phyloP scores from a whole-genome alignment of 2,113 vertebrate genomes.

The Himantopus leucocephalus region DNA sequence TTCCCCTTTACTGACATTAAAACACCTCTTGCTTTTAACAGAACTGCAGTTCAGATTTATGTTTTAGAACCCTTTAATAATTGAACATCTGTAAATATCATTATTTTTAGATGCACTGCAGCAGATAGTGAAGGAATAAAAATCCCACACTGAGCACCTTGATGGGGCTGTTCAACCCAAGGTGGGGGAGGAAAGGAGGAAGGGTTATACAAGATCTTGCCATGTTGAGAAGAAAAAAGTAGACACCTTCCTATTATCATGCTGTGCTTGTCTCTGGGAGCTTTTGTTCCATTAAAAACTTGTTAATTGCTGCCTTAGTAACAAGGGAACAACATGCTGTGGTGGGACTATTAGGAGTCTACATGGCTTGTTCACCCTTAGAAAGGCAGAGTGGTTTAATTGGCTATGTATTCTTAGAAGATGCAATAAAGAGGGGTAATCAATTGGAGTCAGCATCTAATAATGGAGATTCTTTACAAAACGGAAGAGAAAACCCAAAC shows the following conservation, averaged over 20 bases:
- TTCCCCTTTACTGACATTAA: background rate
- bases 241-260: constrained; percentile 51
- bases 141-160: background rate
- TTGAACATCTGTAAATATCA: background rate
- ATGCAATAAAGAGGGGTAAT: constrained; percentile 39
- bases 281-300: constrained; percentile 68
- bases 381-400: constrained; percentile 63
- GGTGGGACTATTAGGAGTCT: constrained; percentile 42
- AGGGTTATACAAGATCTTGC: background rate
- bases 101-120: background rate
- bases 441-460: constrained; percentile 37
- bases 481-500: constrained; percentile 16
- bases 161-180: background rate
- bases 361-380: constrained; percentile 21
- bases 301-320: constrained; percentile 73
- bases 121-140: background rate
- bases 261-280: constrained; percentile 45
- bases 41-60: background rate
- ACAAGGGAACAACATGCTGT: constrained; percentile 67
- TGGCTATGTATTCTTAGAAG: constrained; percentile 53
- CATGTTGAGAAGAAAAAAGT: background rate
- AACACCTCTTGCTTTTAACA: background rate
- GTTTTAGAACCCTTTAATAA: constrained; percentile 9
- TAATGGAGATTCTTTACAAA: constrained; percentile 20
- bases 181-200: background rate